phyloP scores from a whole-genome alignment of 2,888 invertebrate genomes.

The Tetragnatha montana region DNA sequence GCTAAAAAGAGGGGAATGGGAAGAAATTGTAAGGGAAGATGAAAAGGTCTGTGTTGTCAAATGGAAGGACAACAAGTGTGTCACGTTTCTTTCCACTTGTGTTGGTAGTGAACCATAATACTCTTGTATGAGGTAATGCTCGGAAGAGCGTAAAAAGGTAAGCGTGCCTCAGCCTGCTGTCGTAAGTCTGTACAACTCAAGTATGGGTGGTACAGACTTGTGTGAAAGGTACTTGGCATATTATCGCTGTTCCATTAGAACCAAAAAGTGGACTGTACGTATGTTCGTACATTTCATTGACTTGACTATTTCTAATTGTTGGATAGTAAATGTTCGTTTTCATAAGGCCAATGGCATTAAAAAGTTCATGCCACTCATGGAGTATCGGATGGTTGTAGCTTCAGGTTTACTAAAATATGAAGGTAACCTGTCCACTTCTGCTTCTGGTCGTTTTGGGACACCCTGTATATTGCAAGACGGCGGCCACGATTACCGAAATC shows the following conservation, averaged over 20 bases:
- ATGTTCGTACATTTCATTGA: constrained; percentile 7
- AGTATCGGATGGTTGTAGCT: background rate
- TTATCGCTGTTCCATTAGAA: background rate
- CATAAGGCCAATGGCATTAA: background rate
- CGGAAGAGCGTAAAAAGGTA: constrained; percentile 25
- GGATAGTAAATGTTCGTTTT: background rate
- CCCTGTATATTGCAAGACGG: too few species aligned
- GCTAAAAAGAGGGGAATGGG: constrained; percentile 22
- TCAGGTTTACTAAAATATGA: constrained; percentile 1
- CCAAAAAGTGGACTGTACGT: constrained; percentile 13
- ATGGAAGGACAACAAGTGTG: constrained; percentile 35
- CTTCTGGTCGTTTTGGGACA: too few species aligned
- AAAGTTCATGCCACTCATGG: background rate
- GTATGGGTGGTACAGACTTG: constrained; percentile 19
- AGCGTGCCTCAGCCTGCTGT: constrained; percentile 28
- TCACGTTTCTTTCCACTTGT: constrained; percentile 3
- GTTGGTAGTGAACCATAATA: constrained; percentile 12
- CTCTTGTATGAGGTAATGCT: background rate
- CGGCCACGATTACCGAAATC: too few species aligned
- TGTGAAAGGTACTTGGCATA: constrained; percentile 6
- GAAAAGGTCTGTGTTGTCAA: constrained; percentile 11
- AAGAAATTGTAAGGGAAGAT: background rate
- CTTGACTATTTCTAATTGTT: constrained; percentile 16
- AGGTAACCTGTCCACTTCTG: too few species aligned
- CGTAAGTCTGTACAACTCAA: background rate